Base-by-base conservation (phyloP, 2,888 invertebrate genomes). In the Orthosia cruda region DNA sequence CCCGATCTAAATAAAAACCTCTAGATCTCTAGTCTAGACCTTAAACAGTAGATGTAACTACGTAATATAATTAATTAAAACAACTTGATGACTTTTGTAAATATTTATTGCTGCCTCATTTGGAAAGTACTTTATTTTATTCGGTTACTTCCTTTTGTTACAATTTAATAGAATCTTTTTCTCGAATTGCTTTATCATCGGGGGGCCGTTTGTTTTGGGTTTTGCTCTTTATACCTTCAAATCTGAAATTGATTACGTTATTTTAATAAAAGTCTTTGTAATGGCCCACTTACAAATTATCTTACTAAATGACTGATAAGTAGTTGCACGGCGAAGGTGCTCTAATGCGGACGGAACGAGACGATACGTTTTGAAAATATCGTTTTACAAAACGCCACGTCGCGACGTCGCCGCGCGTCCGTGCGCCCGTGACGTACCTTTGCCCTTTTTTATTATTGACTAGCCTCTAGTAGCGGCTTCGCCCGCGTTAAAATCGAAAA, bases 161-260 rank as follows among this genome's bases (percentile, higher is more conserved):
- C 32, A 15, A n/a, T 59, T 59, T 40, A 40, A 40, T n/a, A 40
- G n/a, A 1, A n/a, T 80, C 76, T 93, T 91, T 78, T 90, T 80
- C 73, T 88, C 83, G 87, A 92, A 94, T 93, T 32, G 95, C 94
- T 86, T 95, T 95, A 84, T 96, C 95, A 5, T 89, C 90, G 26
- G 90, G 74, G 3, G 89, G 62, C 9, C 96, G 93, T 87, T 91
- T 94, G 63, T n/a, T 90, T 52, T 83, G 50, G 16, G 93, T 94
- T 87, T 93, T 95, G 74, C 93, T 92, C 68, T 87, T 88, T 63
- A 95, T 81, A 23, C 91, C 91, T 85, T 95, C 89, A 81, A 96
- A 96, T 90, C 96, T 96, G 89, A 66, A 91, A 90, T 67, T 3
- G 45, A 63, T 65, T 12, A 20, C 52, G 12, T 52, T 20, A 52